Evolutionary conservation across 2,888 invertebrate species (phyloP).

Genomic region (Alentia gelatinosa): DNA sequence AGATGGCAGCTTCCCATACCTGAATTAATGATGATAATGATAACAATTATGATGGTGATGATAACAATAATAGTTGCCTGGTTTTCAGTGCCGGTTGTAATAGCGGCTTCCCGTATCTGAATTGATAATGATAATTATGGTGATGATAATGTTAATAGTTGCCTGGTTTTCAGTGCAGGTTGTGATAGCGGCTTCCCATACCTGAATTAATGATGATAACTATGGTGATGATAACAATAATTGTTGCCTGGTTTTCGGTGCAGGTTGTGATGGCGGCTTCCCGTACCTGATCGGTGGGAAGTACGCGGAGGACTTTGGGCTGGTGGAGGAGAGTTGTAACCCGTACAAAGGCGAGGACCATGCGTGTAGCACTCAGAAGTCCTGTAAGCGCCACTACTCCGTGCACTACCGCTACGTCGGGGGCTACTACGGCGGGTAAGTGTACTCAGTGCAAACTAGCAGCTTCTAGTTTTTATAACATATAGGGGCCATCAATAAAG

Average conservation of each 20-base stretch:
- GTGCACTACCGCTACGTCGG: conserved; percentile 82
- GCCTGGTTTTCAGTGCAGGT: conserved; percentile 64
- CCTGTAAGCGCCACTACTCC: conserved; percentile 80
- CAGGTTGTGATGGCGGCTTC: conserved; percentile 79
- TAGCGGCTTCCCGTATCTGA: too few species aligned
- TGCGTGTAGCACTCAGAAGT: conserved; percentile 74
- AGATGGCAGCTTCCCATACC: too few species aligned
- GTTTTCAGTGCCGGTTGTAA: too few species aligned
- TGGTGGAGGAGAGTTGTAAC: conserved; percentile 81
- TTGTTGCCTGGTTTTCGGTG: neutral
- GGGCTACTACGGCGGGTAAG: conserved; percentile 82
- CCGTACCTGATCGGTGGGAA: conserved; percentile 79
- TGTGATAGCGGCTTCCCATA: conserved; percentile 79
- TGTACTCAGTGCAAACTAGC: conserved; percentile 52
- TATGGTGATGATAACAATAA: neutral
- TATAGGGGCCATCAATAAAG: too few species aligned
- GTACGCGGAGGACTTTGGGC: conserved; percentile 81
- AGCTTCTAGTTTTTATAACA: too few species aligned
- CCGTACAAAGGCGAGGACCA: conserved; percentile 81
- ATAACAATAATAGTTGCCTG: too few species aligned
- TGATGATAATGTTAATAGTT: neutral
- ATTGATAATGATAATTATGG: too few species aligned
- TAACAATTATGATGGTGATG: too few species aligned
- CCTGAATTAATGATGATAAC: neutral
- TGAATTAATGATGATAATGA: too few species aligned